Evolutionary conservation across 2,888 invertebrate genomes (phyloP), one percentile per base, ranked within the genome.

Genomic region (Eulithis prunata): DNA sequence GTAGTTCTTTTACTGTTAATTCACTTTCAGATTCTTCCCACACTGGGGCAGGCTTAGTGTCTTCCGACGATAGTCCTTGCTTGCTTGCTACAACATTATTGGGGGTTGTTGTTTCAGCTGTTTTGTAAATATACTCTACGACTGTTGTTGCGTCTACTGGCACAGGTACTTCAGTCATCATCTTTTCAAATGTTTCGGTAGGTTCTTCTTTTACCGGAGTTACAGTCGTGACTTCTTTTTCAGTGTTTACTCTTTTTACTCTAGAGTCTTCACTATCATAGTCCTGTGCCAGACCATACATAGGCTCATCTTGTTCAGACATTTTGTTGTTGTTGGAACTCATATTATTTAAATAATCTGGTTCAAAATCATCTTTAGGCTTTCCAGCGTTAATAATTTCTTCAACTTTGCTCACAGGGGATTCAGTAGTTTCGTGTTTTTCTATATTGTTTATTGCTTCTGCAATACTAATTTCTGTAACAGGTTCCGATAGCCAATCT

Each of bases 311-410:
- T 41, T 80, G 79, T 57, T 89, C 86, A 59, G 79, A 69, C 62
- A 75, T 75, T 79, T 87, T 88, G 58, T 75, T 81, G 54, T 71
- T 76, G 57, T 76, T 82, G 14, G 82, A 68, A 54, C 79, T 83
- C 79, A 88, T 83, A 64, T 84, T 86, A 73, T 72, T 89, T 64
- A 91, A 79, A 71, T 93, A 91, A 77, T 92, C 91, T 0, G 91
- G 89, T 71, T 90, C 91, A 70, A 88, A 88, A 75, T 91, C 90
- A 59, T 89, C 87, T 75, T 88, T 91, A 4, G 75, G 72, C 43
- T 76, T 62, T 3, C 82, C 86, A 36, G 72, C 78, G 45, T 76
- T 82, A 58, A 90, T 82, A 57, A 88, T 78, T 69, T 86, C 86
- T 38, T 89, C 88, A 62, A 84, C 68, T 81, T 86, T 88, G 28